Evolutionary conservation across 2,797 vertebrate genomes (phyloP), one percentile per base, ranked within the genome.

Genomic region (Enoplosus armatus): DNA sequence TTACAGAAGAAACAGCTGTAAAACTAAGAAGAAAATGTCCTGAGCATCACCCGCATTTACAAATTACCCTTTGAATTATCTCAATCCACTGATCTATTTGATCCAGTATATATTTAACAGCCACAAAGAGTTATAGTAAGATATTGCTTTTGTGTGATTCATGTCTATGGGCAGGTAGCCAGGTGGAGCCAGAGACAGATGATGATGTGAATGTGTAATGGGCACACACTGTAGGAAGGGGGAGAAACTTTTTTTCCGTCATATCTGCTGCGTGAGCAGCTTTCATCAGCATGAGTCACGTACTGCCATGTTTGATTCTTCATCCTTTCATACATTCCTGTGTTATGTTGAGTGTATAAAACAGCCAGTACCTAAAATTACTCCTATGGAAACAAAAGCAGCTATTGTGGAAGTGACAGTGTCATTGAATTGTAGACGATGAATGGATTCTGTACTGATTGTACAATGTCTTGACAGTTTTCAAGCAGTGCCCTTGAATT

Each of bases 401-500:
- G 58, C n/a, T 11, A 31, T 71, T 68, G 63, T 74, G n/a, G 8
- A 29, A 31, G 53, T 43, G 47, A 55, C 35, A 33, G 22, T 63
- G 31, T 71, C 71, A 58, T 14, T 29, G 6, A 31, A 27, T 22
- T 59, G 24, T 14, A 39, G 26, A 56, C 16, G 3, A 65, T 77
- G 54, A 74, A 73, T 64, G 2, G 33, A 72, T 64, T 51, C 16
- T 48, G 33, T 18, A 15, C 29, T 72, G 55, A 58, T 47, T 54
- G 33, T 18, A 61, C 3, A 4, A 11, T 26, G 26, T 50, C 16
- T 56, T 69, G 58, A 69, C 41, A 58, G 41, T 45, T 85, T 59
- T 16, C 29, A 51, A 56, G 59, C 48, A 58, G 35, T 11, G 15
- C 29, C 18, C 27, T 50, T 75, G 3, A 45, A 29, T 15, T 27